These are phyloP conservation scores for Amblyjoppa proteus DNA, from an alignment of 2,888 invertebrate genomes.

Conservation along the genomic window DNA sequence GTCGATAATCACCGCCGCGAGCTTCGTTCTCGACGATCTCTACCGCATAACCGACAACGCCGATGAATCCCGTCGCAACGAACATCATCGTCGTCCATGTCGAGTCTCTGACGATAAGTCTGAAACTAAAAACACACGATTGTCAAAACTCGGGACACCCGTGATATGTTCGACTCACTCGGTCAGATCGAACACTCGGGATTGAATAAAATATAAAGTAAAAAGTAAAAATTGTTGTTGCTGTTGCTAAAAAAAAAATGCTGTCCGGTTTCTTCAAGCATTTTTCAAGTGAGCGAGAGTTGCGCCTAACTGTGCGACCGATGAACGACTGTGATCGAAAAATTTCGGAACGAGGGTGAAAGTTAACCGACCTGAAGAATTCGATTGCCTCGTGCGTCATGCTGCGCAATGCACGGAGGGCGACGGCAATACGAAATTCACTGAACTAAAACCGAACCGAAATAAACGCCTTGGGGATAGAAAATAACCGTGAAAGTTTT, in stretches of 20 bases:
- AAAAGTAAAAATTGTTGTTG: too few species aligned
- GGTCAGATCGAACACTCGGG: neutral
- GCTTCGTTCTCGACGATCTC: conserved; percentile 73
- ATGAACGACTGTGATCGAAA: neutral
- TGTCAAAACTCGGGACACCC: neutral
- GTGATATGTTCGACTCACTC: neutral
- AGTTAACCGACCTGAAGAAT: neutral
- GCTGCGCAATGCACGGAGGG: neutral
- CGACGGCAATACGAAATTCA: neutral
- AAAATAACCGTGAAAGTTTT: conserved; percentile 40
- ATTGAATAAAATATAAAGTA: neutral
- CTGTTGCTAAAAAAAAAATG: neutral
- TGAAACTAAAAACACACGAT: neutral
- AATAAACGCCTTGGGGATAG: conserved; percentile 19
- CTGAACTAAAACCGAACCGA: neutral
- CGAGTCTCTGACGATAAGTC: neutral
- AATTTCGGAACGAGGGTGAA: conserved; percentile 2
- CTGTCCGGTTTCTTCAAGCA: neutral
- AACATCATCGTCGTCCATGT: neutral
- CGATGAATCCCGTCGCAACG: neutral
- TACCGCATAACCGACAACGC: conserved; percentile 41
- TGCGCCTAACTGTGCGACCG: neutral
- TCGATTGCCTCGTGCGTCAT: neutral
- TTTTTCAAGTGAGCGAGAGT: neutral
- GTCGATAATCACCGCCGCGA: conserved; percentile 72